Evolutionary conservation across 2,888 invertebrate genomes (phyloP).

Genomic region (Drosophila rubida): DNA sequence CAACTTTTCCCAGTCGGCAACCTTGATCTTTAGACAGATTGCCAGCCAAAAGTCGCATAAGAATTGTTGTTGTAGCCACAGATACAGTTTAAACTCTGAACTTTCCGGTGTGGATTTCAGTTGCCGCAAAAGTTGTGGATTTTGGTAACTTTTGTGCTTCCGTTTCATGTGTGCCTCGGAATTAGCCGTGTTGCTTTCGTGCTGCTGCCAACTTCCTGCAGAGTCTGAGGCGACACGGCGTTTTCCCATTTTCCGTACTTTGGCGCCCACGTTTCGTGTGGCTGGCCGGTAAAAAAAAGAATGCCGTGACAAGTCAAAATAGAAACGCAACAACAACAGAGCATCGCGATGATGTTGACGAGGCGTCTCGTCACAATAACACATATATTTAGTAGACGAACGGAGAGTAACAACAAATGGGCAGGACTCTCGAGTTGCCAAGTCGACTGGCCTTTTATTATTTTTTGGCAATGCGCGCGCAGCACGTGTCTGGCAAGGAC

Average conservation of each 20-base stretch:
- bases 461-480: slow-evolving; percentile 82
- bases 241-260: slow-evolving; percentile 19
- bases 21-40: slow-evolving; percentile 2
- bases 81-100: background rate
- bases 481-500: slow-evolving; percentile 84
- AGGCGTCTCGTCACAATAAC: slow-evolving; percentile 55
- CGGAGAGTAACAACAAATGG: slow-evolving; percentile 20
- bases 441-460: slow-evolving; percentile 18
- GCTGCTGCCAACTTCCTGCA: slow-evolving; percentile 36
- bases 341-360: slow-evolving; percentile 61
- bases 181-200: slow-evolving; percentile 24
- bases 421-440: slow-evolving; percentile 48
- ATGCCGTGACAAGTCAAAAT: slow-evolving; percentile 62
- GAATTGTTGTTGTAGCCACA: background rate
- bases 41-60: background rate
- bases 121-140: background rate
- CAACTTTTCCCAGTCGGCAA: background rate
- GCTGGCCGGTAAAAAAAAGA: slow-evolving; percentile 17
- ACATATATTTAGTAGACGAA: slow-evolving; percentile 25
- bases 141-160: slow-evolving; percentile 10
- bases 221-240: background rate
- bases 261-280: slow-evolving; percentile 31
- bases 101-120: slow-evolving; percentile 19
- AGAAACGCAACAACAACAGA: slow-evolving; percentile 31
- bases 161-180: slow-evolving; percentile 38